A percentile compares a stretch with the other conserved stretches of the same genome.
phyloP scores from a whole-genome alignment of 2,888 invertebrate species.

The Amphipoea oculea region DNA sequence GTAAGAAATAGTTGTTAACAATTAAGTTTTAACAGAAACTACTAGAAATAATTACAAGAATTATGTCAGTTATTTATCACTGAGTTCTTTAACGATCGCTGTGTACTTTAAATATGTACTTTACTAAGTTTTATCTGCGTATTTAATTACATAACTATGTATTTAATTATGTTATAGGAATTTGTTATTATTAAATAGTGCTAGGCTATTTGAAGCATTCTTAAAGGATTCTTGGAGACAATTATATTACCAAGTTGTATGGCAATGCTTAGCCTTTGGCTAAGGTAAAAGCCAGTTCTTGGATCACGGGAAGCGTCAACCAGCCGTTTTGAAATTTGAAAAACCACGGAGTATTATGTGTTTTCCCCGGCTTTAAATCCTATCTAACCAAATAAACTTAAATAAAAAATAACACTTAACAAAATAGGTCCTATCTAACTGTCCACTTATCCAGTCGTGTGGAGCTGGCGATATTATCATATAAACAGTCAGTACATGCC shows the following conservation, averaged over 20 bases:
- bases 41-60: constrained; percentile 37
- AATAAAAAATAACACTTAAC: constrained; percentile 13
- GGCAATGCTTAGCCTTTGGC: too few species aligned
- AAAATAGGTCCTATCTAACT: constrained; percentile 34
- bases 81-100: constrained; percentile 26
- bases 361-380: background rate
- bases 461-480: constrained; percentile 80
- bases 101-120: constrained; percentile 12
- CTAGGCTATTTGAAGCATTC: constrained; percentile 2
- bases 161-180: constrained; percentile 25
- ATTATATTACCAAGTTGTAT: background rate
- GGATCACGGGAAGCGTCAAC: too few species aligned
- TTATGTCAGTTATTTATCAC: constrained; percentile 39
- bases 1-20: constrained; percentile 39
- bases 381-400: background rate
- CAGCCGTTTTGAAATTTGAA: too few species aligned
- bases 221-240: background rate
- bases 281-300: too few species aligned
- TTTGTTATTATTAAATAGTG: constrained; percentile 15
- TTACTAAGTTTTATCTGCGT: constrained; percentile 22
- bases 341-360: too few species aligned
- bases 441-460: constrained; percentile 69
- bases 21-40: constrained; percentile 42
- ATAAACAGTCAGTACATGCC: constrained; percentile 81
- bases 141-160: constrained; percentile 28